phyloP scores from a whole-genome alignment of 2,113 vertebrate genomes.

The Falco punctatus region DNA sequence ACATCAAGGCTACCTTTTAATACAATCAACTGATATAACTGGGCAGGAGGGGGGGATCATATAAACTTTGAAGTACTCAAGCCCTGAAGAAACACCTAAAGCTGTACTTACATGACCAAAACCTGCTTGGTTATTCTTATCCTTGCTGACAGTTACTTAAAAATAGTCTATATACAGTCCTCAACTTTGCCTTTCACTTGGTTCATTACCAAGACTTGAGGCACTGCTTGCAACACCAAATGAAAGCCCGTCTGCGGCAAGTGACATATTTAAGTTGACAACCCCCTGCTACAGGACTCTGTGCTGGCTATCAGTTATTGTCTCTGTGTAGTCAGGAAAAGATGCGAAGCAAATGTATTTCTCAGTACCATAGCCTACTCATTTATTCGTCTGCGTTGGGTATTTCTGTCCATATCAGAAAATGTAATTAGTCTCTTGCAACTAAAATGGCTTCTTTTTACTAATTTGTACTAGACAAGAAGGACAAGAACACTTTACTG shows the following conservation, averaged over 20 bases:
- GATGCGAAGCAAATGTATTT: not conserved
- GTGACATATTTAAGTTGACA: not conserved
- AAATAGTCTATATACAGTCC: fast-evolving
- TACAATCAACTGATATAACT: not conserved
- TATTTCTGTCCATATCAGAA: not conserved
- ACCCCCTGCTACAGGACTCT: not conserved
- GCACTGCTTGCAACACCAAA: not conserved
- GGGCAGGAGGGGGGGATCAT: fast-evolving
- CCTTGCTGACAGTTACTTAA: not conserved
- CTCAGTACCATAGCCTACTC: not conserved
- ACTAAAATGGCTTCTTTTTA: constrained; percentile 25
- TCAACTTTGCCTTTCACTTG: not conserved
- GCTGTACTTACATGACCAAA: fast-evolving
- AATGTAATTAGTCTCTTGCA: constrained; percentile 33
- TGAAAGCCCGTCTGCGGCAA: not conserved
- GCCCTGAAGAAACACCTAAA: not conserved
- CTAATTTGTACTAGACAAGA: not conserved
- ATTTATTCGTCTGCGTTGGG: not conserved
- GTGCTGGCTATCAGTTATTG: not conserved
- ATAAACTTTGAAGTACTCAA: not conserved
- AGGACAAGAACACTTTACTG: not conserved
- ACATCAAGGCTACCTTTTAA: not conserved
- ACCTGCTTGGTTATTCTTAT: not conserved
- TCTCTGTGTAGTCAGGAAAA: not conserved
- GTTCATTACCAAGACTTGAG: not conserved